Percentiles rank a stretch among this genome's conserved stretches.
Evolutionary conservation across 2,113 vertebrate species (phyloP).

Genomic region (Oryzias celebensis): DNA sequence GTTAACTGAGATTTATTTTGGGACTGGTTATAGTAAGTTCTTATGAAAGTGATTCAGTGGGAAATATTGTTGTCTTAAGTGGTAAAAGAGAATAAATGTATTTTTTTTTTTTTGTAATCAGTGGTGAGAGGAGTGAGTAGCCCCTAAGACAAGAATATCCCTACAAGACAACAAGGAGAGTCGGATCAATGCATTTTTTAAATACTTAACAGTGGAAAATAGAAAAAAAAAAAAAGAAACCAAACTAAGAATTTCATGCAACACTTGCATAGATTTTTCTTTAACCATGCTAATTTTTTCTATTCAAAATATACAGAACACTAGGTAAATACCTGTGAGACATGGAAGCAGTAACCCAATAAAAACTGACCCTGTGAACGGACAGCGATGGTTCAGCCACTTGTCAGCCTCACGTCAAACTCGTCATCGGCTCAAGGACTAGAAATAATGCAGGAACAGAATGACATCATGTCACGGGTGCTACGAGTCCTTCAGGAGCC

Average conservation of each 20-base stretch:
- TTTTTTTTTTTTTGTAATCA: conserved; percentile 32
- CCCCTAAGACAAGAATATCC: conserved; percentile 72
- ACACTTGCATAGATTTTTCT: conserved; percentile 82
- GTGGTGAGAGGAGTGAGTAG: conserved; percentile 63
- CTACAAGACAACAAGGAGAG: conserved; percentile 69
- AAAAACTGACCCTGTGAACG: conserved; percentile 22
- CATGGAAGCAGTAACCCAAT: conserved; percentile 68
- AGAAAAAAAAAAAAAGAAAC: conserved; percentile 78
- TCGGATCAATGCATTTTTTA: conserved; percentile 73
- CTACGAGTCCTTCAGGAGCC: conserved; percentile 62
- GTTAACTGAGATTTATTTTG: conserved; percentile 26
- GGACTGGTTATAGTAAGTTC: conserved; percentile 31
- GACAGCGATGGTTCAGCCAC: conserved; percentile 16
- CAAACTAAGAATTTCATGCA: conserved; percentile 72
- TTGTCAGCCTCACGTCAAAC: conserved; percentile 25
- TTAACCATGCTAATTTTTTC: conserved; percentile 75
- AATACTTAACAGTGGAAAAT: conserved; percentile 70
- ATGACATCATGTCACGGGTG: conserved; percentile 49
- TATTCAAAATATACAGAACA: conserved; percentile 75
- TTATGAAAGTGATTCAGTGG: conserved; percentile 47
- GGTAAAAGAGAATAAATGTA: conserved; percentile 43
- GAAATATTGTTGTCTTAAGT: conserved; percentile 15
- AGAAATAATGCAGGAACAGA: conserved; percentile 38
- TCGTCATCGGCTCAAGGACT: conserved; percentile 41
- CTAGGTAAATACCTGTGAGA: conserved; percentile 72